phyloP scores from a whole-genome alignment of 53 echinoderm and acorn worm genomes.

The Zoroaster sp. region DNA sequence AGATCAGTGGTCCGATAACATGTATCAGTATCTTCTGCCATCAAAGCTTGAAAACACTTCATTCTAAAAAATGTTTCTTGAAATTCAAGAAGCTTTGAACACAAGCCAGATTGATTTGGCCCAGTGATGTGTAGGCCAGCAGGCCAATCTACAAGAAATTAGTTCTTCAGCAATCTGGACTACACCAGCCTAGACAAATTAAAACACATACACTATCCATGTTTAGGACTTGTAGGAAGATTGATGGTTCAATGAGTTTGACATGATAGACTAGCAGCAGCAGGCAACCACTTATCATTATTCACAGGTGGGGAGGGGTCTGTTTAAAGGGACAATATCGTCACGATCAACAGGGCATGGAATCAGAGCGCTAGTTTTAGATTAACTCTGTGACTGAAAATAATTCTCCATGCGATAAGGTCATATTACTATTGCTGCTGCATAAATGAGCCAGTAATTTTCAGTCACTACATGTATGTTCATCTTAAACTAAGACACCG shows the following conservation, averaged over 20 bases:
- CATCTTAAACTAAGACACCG: no score
- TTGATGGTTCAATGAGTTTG: not conserved
- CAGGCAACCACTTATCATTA: not conserved
- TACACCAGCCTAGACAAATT: slow-evolving; percentile 11
- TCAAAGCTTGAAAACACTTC: no score
- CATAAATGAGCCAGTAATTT: no score
- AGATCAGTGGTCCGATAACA: no score
- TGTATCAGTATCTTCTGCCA: no score
- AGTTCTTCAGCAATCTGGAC: not conserved
- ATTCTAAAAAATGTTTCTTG: not conserved
- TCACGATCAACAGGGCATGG: no score
- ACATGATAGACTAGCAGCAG: not conserved
- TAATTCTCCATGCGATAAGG: no score
- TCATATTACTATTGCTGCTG: no score
- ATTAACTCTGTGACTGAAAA: no score
- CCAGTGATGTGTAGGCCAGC: not conserved
- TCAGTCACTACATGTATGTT: no score
- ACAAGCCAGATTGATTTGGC: not conserved
- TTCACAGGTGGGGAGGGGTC: not conserved
- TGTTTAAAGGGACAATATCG: no score
- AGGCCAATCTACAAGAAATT: not conserved
- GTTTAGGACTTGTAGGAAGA: not conserved
- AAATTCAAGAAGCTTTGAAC: not conserved
- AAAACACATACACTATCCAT: not conserved
- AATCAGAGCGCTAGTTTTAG: no score